Percentiles rank a stretch among this genome's conserved stretches.
These are phyloP conservation scores for Acomys russatus DNA, from an alignment of 2,797 vertebrate species.

Conservation along the genomic window DNA sequence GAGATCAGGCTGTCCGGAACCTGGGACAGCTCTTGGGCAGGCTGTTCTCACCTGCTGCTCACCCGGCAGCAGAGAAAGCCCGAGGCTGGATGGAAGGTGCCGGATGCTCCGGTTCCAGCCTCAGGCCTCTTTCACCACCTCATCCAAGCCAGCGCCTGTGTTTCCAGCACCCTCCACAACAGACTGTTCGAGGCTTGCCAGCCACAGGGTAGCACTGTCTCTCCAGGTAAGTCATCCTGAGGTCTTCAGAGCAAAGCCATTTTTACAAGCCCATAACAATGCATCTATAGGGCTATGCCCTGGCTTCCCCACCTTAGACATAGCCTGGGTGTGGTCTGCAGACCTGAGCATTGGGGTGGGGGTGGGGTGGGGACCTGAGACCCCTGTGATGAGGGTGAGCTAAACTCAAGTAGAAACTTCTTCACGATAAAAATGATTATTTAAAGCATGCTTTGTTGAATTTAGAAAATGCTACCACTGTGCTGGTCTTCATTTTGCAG, in stretches of 20 bases:
- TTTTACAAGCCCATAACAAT: neutral
- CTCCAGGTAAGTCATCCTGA: accelerated
- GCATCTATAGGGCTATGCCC: accelerated
- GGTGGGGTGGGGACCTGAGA: too few relatives aligned
- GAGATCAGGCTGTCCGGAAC: neutral
- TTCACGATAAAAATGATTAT: neutral
- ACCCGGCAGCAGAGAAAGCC: accelerated
- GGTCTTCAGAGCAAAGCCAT: too few relatives aligned
- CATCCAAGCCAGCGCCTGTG: accelerated
- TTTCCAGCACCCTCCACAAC: neutral
- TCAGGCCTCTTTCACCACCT: accelerated
- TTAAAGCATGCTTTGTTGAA: neutral
- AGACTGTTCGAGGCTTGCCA: neutral
- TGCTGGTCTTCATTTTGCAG: neutral
- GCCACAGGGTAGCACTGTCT: neutral
- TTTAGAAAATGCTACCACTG: neutral
- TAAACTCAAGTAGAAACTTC: too few relatives aligned
- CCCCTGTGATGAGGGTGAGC: too few relatives aligned
- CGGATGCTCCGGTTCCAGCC: neutral
- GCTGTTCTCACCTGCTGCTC: accelerated
- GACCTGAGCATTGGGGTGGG: too few relatives aligned
- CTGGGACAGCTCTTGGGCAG: neutral
- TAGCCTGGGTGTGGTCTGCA: too few relatives aligned
- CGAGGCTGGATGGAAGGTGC: accelerated
- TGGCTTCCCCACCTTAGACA: neutral